Conservation (phyloP, 2,888 invertebrate genomes). For the Ecliptopera silaceata region DNA sequence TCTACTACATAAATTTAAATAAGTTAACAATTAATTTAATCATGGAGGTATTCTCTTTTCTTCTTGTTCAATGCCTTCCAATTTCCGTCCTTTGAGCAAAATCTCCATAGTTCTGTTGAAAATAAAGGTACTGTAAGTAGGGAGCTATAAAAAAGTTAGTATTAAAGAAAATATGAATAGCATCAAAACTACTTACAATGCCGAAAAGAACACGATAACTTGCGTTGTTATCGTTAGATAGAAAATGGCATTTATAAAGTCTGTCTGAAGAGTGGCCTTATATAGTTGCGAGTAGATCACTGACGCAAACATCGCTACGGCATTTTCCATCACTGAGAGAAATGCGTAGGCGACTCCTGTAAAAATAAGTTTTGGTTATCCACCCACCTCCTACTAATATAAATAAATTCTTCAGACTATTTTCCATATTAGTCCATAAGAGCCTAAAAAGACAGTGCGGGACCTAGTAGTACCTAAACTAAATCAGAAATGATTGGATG, state of each 20-base stretch:
- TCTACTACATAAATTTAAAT: neutral
- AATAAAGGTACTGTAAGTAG: constrained; percentile 28
- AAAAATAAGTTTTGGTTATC: neutral
- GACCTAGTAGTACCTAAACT: too few species aligned
- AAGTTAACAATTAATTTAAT: neutral
- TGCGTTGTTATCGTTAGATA: constrained; percentile 89
- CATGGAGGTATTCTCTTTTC: constrained; percentile 24
- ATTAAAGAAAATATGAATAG: too few species aligned
- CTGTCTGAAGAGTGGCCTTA: constrained; percentile 84
- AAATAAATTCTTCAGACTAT: too few species aligned
- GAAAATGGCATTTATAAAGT: constrained; percentile 85
- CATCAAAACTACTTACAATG: constrained; percentile 89
- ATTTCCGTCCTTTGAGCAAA: constrained; percentile 52
- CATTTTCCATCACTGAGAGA: constrained; percentile 91
- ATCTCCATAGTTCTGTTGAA: constrained; percentile 57
- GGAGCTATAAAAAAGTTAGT: too few species aligned
- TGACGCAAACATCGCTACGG: constrained; percentile 89
- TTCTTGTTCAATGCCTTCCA: constrained; percentile 43
- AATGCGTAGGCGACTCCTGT: constrained; percentile 89
- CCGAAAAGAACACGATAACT: constrained; percentile 84
- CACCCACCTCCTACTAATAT: too few species aligned
- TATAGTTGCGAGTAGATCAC: constrained; percentile 89
- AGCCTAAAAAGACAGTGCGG: too few species aligned
- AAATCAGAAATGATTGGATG: too few species aligned
- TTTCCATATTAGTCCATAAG: too few species aligned